phyloP scores from a whole-genome alignment of 2,888 invertebrate genomes.

The Platycheirus albimanus region DNA sequence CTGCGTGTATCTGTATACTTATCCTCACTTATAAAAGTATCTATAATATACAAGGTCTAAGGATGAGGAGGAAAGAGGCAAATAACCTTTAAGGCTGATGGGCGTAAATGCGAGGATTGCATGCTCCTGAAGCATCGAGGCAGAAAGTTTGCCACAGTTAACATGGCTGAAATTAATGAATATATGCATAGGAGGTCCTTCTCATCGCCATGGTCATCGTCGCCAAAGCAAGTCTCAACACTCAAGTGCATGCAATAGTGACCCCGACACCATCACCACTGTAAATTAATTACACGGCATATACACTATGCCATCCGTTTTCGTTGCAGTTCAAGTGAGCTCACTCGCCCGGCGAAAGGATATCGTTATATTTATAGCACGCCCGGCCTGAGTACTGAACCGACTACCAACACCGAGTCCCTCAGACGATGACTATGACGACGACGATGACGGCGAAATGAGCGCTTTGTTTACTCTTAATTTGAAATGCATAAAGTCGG shows the following conservation, averaged over 20 bases:
- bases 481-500: constrained; percentile 71
- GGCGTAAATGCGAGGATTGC: constrained; percentile 64
- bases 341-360: constrained; percentile 40
- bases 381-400: not conserved
- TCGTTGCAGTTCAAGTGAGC: constrained; percentile 48
- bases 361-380: constrained; percentile 15
- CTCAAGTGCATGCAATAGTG: constrained; percentile 62
- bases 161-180: constrained; percentile 67
- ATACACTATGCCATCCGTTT: constrained; percentile 66
- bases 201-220: constrained; percentile 25
- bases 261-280: constrained; percentile 6
- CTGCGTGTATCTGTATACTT: constrained; percentile 5
- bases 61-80: constrained; percentile 10
- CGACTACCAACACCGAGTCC: too few relatives aligned
- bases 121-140: constrained; percentile 63
- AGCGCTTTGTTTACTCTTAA: constrained; percentile 70
- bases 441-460: constrained; percentile 37
- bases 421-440: too few relatives aligned
- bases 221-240: constrained; percentile 62
- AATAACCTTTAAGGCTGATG: constrained; percentile 39
- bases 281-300: constrained; percentile 65
- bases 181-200: constrained; percentile 63
- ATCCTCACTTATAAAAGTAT: constrained; percentile 48
- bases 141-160: constrained; percentile 48
- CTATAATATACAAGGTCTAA: not conserved